Percentiles rank a stretch among this genome's conserved stretches.
Evolutionary conservation across 2,797 vertebrate species (phyloP).

Genomic region (Tenualosa ilisha): DNA sequence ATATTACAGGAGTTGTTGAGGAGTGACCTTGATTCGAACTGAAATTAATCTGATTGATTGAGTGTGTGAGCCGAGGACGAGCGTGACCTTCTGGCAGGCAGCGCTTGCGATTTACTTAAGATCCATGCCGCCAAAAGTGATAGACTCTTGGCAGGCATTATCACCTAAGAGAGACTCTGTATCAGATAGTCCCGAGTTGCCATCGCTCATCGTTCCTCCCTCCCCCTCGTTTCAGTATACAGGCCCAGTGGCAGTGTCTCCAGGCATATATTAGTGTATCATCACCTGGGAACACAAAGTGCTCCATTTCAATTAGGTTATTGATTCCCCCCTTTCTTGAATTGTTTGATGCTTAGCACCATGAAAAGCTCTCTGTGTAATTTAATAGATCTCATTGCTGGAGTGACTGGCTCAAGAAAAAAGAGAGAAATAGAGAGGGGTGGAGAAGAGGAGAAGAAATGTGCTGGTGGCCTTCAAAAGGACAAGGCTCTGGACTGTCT

Average conservation of each 20-base stretch:
- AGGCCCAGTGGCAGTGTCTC: conserved; percentile 28
- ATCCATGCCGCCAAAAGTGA: neutral
- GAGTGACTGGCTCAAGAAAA: neutral
- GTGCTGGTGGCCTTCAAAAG: conserved; percentile 46
- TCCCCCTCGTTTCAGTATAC: neutral
- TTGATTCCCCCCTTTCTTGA: conserved; percentile 61
- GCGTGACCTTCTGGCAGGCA: conserved; percentile 39
- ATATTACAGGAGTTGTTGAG: conserved; percentile 14
- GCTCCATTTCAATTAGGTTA: conserved; percentile 67
- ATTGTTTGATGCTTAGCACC: conserved; percentile 61
- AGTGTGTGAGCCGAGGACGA: conserved; percentile 27
- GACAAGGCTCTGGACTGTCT: conserved; percentile 25
- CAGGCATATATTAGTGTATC: conserved; percentile 36
- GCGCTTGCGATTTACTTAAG: conserved; percentile 26
- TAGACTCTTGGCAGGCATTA: neutral
- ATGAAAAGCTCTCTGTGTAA: conserved; percentile 55
- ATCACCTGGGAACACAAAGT: conserved; percentile 59
- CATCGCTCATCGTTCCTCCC: neutral
- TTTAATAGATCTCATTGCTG: conserved; percentile 56
- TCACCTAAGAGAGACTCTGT: neutral
- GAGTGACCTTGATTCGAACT: conserved; percentile 29
- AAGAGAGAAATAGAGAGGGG: neutral
- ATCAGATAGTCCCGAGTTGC: neutral
- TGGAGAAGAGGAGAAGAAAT: neutral
- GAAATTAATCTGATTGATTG: conserved; percentile 33